Evolutionary conservation across 2,888 invertebrate species (phyloP), one percentile per base, ranked within the genome.

Genomic region (Pegoplata infirma): DNA sequence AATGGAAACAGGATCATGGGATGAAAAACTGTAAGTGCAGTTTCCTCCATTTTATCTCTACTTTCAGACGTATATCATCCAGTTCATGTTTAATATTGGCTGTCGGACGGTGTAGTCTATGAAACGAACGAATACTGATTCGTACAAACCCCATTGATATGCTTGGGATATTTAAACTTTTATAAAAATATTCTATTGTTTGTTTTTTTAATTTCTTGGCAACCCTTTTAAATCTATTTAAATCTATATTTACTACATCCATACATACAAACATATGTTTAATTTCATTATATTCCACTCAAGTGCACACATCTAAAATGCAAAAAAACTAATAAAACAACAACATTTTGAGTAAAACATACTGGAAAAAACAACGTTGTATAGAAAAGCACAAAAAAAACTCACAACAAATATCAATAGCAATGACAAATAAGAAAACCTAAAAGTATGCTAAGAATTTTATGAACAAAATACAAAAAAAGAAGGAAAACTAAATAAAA

Each of bases 221-320:
- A 73, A 53, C 59, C 4, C 61, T 67, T 19, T 36, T 12, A 6
- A 19, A 25, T 5, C 16, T 21, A 64, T 64, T 47, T 44, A 44
- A 59, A 59, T 46, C 10, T 8, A 56, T 55, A 46, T 40, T n/a
- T n/a, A 32, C 14, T 36, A 28, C 12, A 51, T 47, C n/a, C n/a
- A n/a, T n/a, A n/a, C n/a, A n/a, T n/a, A n/a, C n/a, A n/a, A n/a
- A 40, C 28, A 4, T 12, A 32, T 53, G 10, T 51, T 16, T 69
- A 69, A 76, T 58, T 64, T 66, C 28, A 71, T 69, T 76, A 76
- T 14, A 64, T 76, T 63, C 46, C 51, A 59, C 58, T 28, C 51
- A 64, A 55, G 59, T 67, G 47, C 36, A 36, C 53, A 67, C 16
- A 63, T 28, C 25, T 6, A 17, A 25, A 40, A 40, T 19, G 4